A percentile compares a stretch with the other conserved stretches of the same genome.
phyloP scores from a whole-genome alignment of 2,888 invertebrate genomes.

The Ecdyonurus torrentis region DNA sequence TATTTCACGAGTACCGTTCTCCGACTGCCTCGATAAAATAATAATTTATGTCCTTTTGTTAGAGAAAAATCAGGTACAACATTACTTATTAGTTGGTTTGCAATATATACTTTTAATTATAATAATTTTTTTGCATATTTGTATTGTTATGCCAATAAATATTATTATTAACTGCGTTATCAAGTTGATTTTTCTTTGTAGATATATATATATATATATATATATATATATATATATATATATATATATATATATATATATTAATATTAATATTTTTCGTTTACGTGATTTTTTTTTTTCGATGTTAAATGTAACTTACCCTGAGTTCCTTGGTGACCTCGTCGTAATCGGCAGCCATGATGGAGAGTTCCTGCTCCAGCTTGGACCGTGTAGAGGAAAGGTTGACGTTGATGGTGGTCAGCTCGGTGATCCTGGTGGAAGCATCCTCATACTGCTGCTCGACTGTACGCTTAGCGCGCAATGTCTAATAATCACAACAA shows the following conservation, averaged over 20 bases:
- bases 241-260: not conserved
- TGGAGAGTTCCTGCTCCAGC: constrained; percentile 83
- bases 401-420: constrained; percentile 89
- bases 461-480: constrained; percentile 77
- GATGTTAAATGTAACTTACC: constrained; percentile 33
- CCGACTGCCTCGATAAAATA: too few species aligned
- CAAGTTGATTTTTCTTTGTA: too few species aligned
- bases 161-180: too few species aligned
- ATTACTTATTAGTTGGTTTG: too few species aligned
- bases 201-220: too few species aligned
- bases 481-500: constrained; percentile 40
- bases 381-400: constrained; percentile 86
- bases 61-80: too few species aligned
- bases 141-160: too few species aligned
- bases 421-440: constrained; percentile 78
- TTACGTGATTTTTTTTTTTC: not conserved
- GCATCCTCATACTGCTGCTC: constrained; percentile 87
- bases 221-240: too few species aligned
- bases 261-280: not conserved
- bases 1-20: too few species aligned
- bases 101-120: too few species aligned
- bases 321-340: constrained; percentile 93
- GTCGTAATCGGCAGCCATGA: constrained; percentile 90
- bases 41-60: too few species aligned
- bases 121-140: too few species aligned